These are phyloP conservation scores for Samia ricini DNA, from an alignment of 1,140 invertebrate species.

Conservation along the genomic window DNA sequence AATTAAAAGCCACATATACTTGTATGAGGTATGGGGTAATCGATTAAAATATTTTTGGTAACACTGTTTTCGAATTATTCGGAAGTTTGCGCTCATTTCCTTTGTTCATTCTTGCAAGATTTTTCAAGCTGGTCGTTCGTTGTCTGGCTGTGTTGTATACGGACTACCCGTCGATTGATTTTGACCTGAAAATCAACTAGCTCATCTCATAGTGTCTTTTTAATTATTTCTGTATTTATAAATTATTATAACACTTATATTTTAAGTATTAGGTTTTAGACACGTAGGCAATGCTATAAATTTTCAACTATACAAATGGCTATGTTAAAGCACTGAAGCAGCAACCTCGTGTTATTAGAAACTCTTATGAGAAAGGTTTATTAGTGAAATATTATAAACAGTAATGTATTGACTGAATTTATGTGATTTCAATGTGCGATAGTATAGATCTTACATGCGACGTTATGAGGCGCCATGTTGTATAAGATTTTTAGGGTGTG, in stretches of 20 bases:
- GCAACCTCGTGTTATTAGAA: conserved; percentile 15
- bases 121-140: conserved; percentile 7
- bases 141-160: background rate
- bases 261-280: background rate
- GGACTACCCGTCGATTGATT: background rate
- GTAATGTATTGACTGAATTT: conserved; percentile 15
- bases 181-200: background rate
- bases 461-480: conserved; percentile 58
- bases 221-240: no score
- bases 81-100: background rate
- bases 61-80: background rate
- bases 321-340: background rate
- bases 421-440: conserved; percentile 21
- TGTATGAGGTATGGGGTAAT: no score
- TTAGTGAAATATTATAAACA: conserved; percentile 25
- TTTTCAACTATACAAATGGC: background rate
- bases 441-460: conserved; percentile 12
- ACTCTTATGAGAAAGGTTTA: conserved; percentile 3
- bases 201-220: background rate
- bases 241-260: background rate
- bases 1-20: no score
- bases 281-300: background rate
- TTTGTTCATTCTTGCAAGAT: conserved; percentile 14
- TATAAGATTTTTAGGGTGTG: conserved; percentile 47
- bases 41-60: background rate